These are phyloP conservation scores for Aurelia aurita DNA, from an alignment of 30 jellyfish, hydroid and myxozoan genomes.

Conservation along the genomic window DNA sequence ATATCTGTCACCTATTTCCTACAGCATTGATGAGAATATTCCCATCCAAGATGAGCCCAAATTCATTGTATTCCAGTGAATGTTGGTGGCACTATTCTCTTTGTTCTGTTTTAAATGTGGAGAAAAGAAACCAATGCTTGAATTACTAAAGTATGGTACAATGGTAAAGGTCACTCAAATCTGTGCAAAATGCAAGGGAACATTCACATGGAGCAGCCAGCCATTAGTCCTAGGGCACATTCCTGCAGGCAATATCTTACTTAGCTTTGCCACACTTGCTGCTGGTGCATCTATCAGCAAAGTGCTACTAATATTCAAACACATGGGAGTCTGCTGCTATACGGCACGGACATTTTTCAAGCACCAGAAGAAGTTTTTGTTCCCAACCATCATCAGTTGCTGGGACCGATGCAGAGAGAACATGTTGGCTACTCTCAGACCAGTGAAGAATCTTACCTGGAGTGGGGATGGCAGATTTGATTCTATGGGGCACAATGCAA, in stretches of 20 bases:
- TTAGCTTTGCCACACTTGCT: conserved; percentile 15
- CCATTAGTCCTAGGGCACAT: conserved; percentile 13
- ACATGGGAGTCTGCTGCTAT: conserved; percentile 10
- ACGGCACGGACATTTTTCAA: conserved; percentile 13
- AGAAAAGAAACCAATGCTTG: conserved; percentile 12
- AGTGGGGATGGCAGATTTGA: too few relatives aligned
- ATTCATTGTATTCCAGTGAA: conserved; percentile 17
- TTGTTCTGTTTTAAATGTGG: conserved; percentile 19
- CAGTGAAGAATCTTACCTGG: too few relatives aligned
- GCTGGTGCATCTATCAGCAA: conserved; percentile 19
- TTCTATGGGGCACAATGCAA: too few relatives aligned
- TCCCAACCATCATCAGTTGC: too few relatives aligned
- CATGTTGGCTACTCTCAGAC: too few relatives aligned
- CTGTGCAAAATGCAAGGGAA: conserved; percentile 6
- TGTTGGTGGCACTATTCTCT: conserved; percentile 24
- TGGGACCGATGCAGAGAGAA: too few relatives aligned
- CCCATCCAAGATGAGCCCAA: conserved; percentile 23
- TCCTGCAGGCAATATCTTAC: conserved; percentile 18
- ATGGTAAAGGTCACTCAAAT: conserved; percentile 13
- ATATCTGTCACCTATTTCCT: background rate
- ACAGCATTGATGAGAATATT: conserved; percentile 14
- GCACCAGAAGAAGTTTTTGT: conserved; percentile 18
- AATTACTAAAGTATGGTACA: background rate
- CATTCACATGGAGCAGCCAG: conserved; percentile 22
- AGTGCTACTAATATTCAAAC: conserved; percentile 2